Conservation (phyloP, 2,113 vertebrate genomes). For the Dicrurus megarhynchus region DNA sequence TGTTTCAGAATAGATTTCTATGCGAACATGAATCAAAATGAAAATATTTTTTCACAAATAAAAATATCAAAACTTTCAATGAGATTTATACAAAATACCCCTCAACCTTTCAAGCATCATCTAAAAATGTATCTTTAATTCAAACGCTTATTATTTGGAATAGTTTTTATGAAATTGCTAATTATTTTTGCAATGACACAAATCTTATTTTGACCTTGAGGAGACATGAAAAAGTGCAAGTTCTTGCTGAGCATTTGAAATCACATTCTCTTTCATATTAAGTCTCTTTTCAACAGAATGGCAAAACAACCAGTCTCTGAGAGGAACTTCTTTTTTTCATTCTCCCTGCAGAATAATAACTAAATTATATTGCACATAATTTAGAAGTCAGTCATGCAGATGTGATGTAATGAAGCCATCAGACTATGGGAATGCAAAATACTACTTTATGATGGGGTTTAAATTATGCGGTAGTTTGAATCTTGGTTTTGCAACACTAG, state of each 20-base stretch:
- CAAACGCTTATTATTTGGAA: background rate
- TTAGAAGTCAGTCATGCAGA: background rate
- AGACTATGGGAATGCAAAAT: background rate
- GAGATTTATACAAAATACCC: background rate
- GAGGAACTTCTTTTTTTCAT: background rate
- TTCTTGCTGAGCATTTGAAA: background rate
- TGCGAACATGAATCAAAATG: background rate
- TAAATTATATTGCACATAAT: background rate
- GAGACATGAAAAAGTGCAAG: background rate
- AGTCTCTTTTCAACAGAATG: background rate
- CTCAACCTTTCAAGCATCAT: background rate
- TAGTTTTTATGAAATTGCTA: background rate
- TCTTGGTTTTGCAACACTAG: background rate
- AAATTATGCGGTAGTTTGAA: background rate
- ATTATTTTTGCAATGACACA: background rate
- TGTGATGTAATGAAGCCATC: background rate
- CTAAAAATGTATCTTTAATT: background rate
- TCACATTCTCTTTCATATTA: background rate
- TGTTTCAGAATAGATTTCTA: background rate
- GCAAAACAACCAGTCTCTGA: background rate
- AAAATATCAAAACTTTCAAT: background rate
- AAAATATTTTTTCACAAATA: background rate
- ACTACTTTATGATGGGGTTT: background rate
- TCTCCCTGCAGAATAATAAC: background rate
- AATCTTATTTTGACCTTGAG: background rate